Conservation (phyloP, 2,797 vertebrate genomes). For the Varecia variegata region DNA sequence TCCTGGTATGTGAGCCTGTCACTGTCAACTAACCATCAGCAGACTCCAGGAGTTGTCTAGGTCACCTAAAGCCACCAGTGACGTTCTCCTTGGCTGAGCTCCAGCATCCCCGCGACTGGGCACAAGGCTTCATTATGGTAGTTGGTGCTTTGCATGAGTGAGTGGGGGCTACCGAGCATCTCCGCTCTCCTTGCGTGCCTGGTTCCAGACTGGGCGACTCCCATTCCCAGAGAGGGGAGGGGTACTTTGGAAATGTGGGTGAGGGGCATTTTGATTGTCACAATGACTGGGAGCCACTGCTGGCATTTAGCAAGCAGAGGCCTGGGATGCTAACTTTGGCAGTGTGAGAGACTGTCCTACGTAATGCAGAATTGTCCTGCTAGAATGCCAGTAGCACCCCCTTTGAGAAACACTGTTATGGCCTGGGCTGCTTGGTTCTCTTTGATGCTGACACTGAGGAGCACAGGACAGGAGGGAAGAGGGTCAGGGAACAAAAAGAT, state of each 20-base stretch:
- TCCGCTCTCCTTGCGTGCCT: neutral
- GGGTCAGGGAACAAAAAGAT: neutral
- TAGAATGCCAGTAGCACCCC: neutral
- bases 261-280: neutral
- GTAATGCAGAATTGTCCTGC: neutral
- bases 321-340: neutral
- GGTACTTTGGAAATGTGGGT: neutral
- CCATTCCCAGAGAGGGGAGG: neutral
- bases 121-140: neutral
- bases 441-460: neutral
- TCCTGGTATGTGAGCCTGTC: constrained; percentile 8
- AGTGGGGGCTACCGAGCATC: neutral
- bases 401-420: neutral
- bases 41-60: neutral
- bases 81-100: neutral
- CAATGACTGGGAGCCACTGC: neutral
- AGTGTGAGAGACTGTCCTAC: neutral
- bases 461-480: neutral
- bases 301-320: neutral
- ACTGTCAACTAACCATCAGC: constrained; percentile 4
- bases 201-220: neutral
- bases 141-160: neutral
- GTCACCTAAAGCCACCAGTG: neutral
- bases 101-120: neutral
- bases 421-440: neutral